Percentiles rank a stretch among this genome's conserved stretches.
phyloP scores from a whole-genome alignment of 2,113 vertebrate genomes.

The Chitala chitala region DNA sequence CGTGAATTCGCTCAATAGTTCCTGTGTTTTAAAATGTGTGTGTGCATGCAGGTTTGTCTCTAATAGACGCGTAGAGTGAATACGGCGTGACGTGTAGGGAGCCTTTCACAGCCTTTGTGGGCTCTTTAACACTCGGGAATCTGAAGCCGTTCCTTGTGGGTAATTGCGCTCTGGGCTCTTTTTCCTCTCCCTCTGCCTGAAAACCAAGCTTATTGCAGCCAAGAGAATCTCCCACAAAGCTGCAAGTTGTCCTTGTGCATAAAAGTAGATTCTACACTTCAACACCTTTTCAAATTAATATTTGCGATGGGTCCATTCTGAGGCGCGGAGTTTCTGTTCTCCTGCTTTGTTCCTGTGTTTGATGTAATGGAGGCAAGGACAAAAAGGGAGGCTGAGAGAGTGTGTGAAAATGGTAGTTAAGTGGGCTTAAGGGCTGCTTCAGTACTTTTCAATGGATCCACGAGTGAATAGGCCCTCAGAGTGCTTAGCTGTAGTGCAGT shows the following conservation, averaged over 20 bases:
- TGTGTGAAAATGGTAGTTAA: conserved; percentile 99
- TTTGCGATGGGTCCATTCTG: conserved; percentile 99
- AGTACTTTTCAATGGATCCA: conserved; percentile 99
- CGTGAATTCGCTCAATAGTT: background rate
- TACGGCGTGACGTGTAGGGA: conserved; percentile 79
- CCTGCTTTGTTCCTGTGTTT: conserved; percentile 99
- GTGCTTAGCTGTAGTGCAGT: conserved; percentile 98
- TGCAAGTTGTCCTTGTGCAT: conserved; percentile 99
- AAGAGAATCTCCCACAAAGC: conserved; percentile 92
- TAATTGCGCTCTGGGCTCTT: conserved; percentile 98
- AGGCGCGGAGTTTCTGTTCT: conserved; percentile 97
- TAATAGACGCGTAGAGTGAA: conserved; percentile 76
- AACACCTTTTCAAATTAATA: conserved; percentile 99
- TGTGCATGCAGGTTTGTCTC: conserved; percentile 46
- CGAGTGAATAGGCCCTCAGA: conserved; percentile 90
- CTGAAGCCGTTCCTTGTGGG: conserved; percentile 94
- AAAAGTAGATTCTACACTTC: conserved; percentile 99
- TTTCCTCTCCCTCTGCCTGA: conserved; percentile 95
- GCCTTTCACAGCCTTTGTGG: conserved; percentile 80
- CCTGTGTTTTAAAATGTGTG: conserved; percentile 31
- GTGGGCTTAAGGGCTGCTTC: conserved; percentile 99
- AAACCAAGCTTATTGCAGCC: conserved; percentile 99
- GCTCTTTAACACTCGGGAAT: conserved; percentile 91
- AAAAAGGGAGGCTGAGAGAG: conserved; percentile 99
- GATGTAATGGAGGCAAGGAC: conserved; percentile 99